Evolutionary conservation across 2,797 vertebrate species (phyloP).

Genomic region (Gallinago nigripennis): DNA sequence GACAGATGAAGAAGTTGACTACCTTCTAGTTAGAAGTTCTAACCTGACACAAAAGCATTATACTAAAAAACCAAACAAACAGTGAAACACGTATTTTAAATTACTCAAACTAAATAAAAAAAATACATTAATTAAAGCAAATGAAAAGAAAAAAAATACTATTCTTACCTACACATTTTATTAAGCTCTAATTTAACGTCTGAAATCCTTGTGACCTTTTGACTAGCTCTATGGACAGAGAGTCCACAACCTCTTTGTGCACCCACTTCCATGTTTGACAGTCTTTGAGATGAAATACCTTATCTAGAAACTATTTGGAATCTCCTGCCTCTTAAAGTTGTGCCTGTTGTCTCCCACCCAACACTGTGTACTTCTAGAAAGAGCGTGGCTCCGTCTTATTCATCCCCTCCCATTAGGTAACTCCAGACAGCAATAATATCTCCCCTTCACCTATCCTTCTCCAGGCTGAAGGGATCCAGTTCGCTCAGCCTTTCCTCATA

Average conservation of each 20-base stretch:
- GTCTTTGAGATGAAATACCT: background rate
- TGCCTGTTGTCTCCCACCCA: background rate
- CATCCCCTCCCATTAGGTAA: background rate
- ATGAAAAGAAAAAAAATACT: background rate
- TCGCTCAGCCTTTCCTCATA: background rate
- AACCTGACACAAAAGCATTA: background rate
- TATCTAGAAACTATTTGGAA: background rate
- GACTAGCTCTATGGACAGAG: background rate
- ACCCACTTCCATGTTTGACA: accelerated
- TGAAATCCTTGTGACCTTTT: background rate
- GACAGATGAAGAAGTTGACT: background rate
- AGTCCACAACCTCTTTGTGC: background rate
- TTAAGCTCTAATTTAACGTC: background rate
- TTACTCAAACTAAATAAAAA: background rate
- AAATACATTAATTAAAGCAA: background rate
- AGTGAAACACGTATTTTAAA: background rate
- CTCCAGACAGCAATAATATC: background rate
- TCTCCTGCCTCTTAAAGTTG: accelerated
- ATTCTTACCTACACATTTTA: background rate
- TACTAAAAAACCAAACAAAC: background rate
- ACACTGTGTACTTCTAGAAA: background rate
- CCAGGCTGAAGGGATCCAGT: background rate
- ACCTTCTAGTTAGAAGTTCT: background rate
- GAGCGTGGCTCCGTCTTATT: accelerated
- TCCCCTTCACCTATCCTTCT: background rate